Conservation (phyloP, 2,113 vertebrate species). For the Arothron firmamentum region DNA sequence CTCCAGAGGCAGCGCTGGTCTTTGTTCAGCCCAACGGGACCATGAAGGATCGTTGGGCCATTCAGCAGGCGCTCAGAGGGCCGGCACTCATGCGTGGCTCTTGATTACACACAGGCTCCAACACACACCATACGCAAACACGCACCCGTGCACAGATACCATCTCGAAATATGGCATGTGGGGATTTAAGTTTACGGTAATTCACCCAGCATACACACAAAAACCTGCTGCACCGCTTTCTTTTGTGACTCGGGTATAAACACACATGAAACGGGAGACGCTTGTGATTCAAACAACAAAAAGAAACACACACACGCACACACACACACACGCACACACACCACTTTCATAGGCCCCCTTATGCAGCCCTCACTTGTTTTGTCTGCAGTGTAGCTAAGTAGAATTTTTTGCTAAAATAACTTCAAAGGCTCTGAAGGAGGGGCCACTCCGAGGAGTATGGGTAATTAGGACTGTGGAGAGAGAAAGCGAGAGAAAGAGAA, state of each 20-base stretch:
- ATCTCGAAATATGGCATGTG: conserved; percentile 35
- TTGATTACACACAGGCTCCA: conserved; percentile 26
- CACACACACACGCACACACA: neutral
- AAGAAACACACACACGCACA: conserved; percentile 11
- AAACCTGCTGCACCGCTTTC: conserved; percentile 18
- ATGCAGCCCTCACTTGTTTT: conserved; percentile 54
- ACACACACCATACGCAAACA: conserved; percentile 15
- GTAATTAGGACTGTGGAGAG: conserved; percentile 60
- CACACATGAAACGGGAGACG: conserved; percentile 53
- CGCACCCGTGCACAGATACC: conserved; percentile 30
- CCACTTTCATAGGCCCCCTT: conserved; percentile 36
- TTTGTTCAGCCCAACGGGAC: conserved; percentile 50
- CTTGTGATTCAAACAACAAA: conserved; percentile 39
- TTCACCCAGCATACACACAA: conserved; percentile 19
- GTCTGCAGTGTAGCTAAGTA: conserved; percentile 59
- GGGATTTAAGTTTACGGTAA: conserved; percentile 29
- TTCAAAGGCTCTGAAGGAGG: conserved; percentile 65
- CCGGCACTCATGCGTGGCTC: conserved; percentile 48
- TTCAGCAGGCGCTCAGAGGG: conserved; percentile 37
- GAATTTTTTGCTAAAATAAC: conserved; percentile 67
- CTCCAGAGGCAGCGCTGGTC: conserved; percentile 39
- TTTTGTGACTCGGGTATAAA: conserved; percentile 40
- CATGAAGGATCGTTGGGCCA: conserved; percentile 34
- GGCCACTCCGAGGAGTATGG: conserved; percentile 55
- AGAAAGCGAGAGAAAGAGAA: conserved; percentile 17